These are phyloP conservation scores for Lampris megalopsis DNA, from an alignment of 2,113 vertebrate genomes.

Conservation along the genomic window DNA sequence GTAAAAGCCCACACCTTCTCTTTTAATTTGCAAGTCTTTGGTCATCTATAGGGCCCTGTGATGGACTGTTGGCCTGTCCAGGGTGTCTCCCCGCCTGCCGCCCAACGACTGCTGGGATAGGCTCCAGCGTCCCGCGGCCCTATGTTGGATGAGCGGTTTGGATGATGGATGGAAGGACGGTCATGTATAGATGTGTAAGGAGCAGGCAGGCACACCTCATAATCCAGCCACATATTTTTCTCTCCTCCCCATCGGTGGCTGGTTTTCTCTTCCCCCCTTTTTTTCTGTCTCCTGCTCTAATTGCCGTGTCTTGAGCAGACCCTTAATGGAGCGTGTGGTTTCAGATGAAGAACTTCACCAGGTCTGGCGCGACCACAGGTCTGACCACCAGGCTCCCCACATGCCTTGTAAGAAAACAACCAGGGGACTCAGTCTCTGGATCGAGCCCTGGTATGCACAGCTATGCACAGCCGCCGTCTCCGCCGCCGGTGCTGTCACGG, in stretches of 20 bases:
- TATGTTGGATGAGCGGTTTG: too few relatives aligned
- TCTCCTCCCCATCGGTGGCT: conserved; percentile 13
- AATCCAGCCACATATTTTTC: conserved; percentile 26
- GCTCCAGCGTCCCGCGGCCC: too few relatives aligned
- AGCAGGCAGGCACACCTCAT: conserved; percentile 18
- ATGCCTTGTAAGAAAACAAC: conserved; percentile 33
- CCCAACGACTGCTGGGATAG: too few relatives aligned
- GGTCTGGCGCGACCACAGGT: conserved; percentile 9
- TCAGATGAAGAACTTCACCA: conserved; percentile 2
- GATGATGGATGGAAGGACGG: too few relatives aligned
- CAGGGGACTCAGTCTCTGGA: neutral
- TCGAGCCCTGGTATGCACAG: neutral
- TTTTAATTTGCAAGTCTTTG: too few relatives aligned
- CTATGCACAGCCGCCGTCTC: conserved; percentile 7
- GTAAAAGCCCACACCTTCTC: too few relatives aligned
- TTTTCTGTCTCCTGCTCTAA: conserved; percentile 29
- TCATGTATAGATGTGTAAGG: conserved; percentile 26
- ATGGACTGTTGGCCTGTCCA: too few relatives aligned
- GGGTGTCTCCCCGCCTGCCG: too few relatives aligned
- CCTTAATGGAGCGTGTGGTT: conserved; percentile 29
- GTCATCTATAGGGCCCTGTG: too few relatives aligned
- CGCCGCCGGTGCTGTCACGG: too few relatives aligned
- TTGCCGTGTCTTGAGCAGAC: conserved; percentile 1
- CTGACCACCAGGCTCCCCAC: conserved; percentile 40
- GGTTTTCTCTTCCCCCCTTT: conserved; percentile 14